These are phyloP conservation scores for Ceratina calcarata DNA, from an alignment of 1,140 invertebrate genomes.

Conservation along the genomic window DNA sequence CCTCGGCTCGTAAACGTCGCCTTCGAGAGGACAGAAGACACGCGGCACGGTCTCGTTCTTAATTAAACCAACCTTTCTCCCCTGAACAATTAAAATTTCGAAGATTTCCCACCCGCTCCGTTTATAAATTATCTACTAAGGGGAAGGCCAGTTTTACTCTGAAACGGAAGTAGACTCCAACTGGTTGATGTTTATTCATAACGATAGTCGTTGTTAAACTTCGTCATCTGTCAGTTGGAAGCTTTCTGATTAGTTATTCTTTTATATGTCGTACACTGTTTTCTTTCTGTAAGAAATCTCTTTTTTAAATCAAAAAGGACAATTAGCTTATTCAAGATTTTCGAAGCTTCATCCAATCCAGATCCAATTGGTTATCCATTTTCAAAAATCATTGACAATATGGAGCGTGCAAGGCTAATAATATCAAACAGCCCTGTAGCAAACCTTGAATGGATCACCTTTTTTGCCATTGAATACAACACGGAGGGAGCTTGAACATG, in stretches of 20 bases:
- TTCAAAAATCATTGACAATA: constrained; percentile 63
- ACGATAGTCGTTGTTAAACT: no score
- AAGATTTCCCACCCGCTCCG: constrained; percentile 24
- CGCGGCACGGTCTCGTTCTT: constrained; percentile 21
- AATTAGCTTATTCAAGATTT: no score
- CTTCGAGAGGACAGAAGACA: constrained; percentile 33
- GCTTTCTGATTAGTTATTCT: no score
- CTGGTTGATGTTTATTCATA: no score
- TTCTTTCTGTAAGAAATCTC: no score
- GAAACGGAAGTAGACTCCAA: no score
- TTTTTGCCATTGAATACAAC: constrained; percentile 57
- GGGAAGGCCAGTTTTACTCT: neutral
- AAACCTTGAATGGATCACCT: constrained; percentile 66
- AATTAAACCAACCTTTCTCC: constrained; percentile 42
- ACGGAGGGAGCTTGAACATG: no score
- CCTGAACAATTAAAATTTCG: constrained; percentile 36
- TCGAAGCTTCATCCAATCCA: constrained; percentile 35
- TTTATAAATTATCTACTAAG: constrained; percentile 23
- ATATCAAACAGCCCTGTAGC: constrained; percentile 74
- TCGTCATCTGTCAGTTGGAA: no score
- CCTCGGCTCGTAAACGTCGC: constrained; percentile 49
- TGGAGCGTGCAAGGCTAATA: constrained; percentile 69
- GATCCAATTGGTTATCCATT: constrained; percentile 51
- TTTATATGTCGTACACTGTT: no score
- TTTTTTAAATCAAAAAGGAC: no score